Evolutionary conservation across 2,797 vertebrate species (phyloP).

Genomic region (Lutjanus argentimaculatus): DNA sequence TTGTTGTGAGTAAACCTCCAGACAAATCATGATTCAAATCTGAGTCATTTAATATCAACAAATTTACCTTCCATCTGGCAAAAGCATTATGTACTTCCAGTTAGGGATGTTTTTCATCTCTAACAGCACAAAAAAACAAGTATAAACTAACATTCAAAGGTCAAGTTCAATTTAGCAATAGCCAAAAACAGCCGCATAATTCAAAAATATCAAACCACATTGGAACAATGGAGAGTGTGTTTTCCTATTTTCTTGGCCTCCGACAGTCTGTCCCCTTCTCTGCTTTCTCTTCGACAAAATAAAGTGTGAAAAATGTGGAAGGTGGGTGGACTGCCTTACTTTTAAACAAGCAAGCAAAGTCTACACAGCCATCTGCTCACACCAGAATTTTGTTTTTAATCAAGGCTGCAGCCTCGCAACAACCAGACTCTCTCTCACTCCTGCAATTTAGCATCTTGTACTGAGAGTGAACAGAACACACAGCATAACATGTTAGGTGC

Average conservation of each 20-base stretch:
- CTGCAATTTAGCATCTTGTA: slow-evolving; percentile 60
- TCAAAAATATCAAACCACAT: neutral
- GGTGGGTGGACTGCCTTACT: slow-evolving; percentile 75
- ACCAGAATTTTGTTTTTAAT: slow-evolving; percentile 52
- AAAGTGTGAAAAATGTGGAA: slow-evolving; percentile 56
- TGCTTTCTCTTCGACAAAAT: slow-evolving; percentile 14
- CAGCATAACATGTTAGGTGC: slow-evolving; percentile 31
- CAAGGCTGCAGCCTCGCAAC: slow-evolving; percentile 42
- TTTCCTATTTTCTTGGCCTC: slow-evolving; percentile 7
- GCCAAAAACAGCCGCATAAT: neutral
- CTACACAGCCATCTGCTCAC: slow-evolving; percentile 70
- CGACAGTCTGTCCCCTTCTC: neutral
- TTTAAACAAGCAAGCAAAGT: slow-evolving; percentile 62
- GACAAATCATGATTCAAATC: slow-evolving; percentile 5
- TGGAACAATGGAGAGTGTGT: slow-evolving; percentile 32
- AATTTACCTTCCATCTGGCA: slow-evolving; percentile 20
- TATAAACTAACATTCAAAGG: neutral
- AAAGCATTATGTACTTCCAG: neutral
- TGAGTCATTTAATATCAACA: slow-evolving; percentile 13
- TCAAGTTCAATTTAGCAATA: rapidly evolving
- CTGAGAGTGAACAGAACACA: slow-evolving; percentile 39
- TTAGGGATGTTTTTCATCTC: neutral
- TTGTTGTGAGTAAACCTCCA: slow-evolving; percentile 5
- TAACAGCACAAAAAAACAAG: neutral
- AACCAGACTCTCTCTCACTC: slow-evolving; percentile 36